These are phyloP conservation scores for Philhelius pedissequus DNA, from an alignment of 2,888 invertebrate genomes.

Conservation along the genomic window DNA sequence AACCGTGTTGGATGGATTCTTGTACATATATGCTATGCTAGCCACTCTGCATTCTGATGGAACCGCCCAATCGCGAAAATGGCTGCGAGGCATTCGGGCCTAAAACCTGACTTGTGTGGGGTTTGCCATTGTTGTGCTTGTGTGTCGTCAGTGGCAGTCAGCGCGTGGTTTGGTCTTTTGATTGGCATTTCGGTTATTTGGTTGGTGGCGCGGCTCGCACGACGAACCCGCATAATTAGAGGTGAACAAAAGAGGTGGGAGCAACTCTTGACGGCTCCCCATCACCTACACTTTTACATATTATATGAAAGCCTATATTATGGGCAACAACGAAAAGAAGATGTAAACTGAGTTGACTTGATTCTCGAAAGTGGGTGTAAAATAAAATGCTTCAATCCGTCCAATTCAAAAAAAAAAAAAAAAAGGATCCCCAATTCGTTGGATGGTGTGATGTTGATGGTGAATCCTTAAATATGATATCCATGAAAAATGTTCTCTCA, in stretches of 20 bases:
- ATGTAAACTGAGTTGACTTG: constrained; percentile 41
- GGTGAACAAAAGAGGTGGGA: constrained; percentile 58
- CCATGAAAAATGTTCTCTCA: constrained; percentile 48
- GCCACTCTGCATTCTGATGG: constrained; percentile 7
- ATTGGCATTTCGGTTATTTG: constrained; percentile 50
- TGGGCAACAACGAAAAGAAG: constrained; percentile 38
- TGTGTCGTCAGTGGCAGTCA: constrained; percentile 57
- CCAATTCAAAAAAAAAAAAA: neutral
- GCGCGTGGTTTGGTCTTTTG: constrained; percentile 58
- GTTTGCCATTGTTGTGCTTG: constrained; percentile 19
- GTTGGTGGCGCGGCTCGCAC: neutral
- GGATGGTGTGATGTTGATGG: neutral
- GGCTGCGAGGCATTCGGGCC: constrained; percentile 63
- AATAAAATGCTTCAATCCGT: neutral
- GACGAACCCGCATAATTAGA: constrained; percentile 50
- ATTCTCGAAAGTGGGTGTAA: constrained; percentile 43
- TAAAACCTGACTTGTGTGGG: constrained; percentile 35
- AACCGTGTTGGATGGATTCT: neutral
- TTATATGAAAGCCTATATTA: too few species aligned
- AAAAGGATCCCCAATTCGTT: neutral
- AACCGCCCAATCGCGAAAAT: constrained; percentile 66
- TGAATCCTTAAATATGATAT: constrained; percentile 55
- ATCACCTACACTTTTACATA: constrained; percentile 5
- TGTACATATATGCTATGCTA: too few species aligned
- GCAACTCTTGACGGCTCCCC: constrained; percentile 45